These are phyloP conservation scores for Passer montanus DNA, from an alignment of 2,113 vertebrate species.

Conservation along the genomic window DNA sequence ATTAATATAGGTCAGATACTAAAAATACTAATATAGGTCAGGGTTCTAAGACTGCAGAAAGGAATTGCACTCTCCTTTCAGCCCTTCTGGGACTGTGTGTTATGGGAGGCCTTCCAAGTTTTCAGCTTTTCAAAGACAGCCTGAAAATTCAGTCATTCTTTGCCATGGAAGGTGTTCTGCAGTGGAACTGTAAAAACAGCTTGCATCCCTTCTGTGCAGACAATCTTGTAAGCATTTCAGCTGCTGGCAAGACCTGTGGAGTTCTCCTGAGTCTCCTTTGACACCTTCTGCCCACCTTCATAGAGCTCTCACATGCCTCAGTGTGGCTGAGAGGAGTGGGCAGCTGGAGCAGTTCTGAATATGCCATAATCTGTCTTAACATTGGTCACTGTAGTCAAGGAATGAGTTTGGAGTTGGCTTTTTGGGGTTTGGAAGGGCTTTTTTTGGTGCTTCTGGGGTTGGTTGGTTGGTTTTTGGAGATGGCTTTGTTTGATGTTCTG, in stretches of 20 bases:
- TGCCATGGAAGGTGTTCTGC: neutral
- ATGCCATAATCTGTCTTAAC: neutral
- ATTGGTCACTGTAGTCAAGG: neutral
- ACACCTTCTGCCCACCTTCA: neutral
- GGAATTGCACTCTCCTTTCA: neutral
- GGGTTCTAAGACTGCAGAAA: neutral
- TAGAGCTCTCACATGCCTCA: neutral
- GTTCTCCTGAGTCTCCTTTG: neutral
- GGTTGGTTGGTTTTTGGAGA: neutral
- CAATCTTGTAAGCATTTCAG: neutral
- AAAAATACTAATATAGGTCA: neutral
- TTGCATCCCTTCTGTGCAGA: conserved; percentile 7
- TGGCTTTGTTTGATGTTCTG: neutral
- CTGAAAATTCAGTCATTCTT: conserved; percentile 3
- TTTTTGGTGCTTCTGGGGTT: neutral
- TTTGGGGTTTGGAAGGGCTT: neutral
- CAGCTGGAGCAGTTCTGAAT: neutral
- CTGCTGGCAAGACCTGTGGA: neutral
- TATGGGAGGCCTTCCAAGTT: neutral
- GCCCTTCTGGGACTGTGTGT: neutral
- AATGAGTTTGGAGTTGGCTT: neutral
- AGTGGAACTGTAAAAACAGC: neutral
- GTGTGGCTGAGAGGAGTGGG: neutral
- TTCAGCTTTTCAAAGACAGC: neutral
- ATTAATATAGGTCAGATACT: neutral